Evolutionary conservation across 2,797 vertebrate genomes (phyloP).

Genomic region (Tympanoctomys barrerae): DNA sequence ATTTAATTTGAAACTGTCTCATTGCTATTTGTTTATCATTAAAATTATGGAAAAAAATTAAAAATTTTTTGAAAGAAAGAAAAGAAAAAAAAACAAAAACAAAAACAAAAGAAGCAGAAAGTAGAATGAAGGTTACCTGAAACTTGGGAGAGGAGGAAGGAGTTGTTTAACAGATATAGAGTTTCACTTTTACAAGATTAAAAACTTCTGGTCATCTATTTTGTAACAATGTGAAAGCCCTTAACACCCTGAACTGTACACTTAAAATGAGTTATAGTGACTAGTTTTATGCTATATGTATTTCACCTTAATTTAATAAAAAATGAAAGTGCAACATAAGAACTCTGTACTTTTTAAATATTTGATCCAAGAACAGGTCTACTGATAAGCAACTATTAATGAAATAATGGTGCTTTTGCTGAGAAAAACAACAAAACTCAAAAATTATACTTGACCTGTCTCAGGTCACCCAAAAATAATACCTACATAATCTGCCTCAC

Average conservation of each 20-base stretch:
- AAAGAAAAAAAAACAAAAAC: no score
- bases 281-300: not conserved
- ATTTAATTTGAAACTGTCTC: no score
- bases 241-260: not conserved
- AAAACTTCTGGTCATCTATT: not conserved
- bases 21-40: no score
- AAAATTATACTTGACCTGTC: not conserved
- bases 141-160: not conserved
- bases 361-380: not conserved
- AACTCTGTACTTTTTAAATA: not conserved
- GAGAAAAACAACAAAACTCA: conserved; percentile 20
- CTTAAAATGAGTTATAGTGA: not conserved
- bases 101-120: not conserved
- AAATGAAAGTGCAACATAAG: not conserved
- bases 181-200: not conserved
- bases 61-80: no score
- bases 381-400: not conserved
- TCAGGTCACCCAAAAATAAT: not conserved
- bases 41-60: no score
- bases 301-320: conserved; percentile 28
- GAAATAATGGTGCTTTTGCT: conserved; percentile 24
- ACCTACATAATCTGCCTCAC: not conserved
- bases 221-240: not conserved
- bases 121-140: not conserved
- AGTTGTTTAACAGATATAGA: not conserved